A percentile compares a stretch with the other conserved stretches of the same genome.
These are phyloP conservation scores for Stegodyphus mimosarum DNA, from an alignment of 1,140 invertebrate species.

Conservation along the genomic window DNA sequence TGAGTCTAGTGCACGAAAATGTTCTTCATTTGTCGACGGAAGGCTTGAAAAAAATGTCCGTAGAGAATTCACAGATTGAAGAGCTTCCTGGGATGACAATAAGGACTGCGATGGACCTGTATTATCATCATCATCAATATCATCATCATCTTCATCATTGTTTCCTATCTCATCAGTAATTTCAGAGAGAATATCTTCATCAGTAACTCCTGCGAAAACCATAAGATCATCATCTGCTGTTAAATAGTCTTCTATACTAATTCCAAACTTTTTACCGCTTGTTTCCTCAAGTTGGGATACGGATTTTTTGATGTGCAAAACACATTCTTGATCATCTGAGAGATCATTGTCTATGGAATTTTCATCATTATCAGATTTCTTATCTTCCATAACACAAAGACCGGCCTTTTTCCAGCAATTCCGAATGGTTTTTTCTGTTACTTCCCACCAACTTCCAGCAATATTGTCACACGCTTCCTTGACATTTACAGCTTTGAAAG, in stretches of 20 bases:
- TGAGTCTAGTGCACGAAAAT: too few relatives aligned
- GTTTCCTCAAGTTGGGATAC: slow-evolving; percentile 15
- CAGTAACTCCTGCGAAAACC: too few relatives aligned
- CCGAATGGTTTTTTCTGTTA: slow-evolving; percentile 13
- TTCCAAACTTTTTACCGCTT: slow-evolving; percentile 1
- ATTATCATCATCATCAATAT: slow-evolving; percentile 4
- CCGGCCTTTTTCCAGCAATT: slow-evolving; percentile 17
- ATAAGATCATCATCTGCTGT: background rate
- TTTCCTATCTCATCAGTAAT: background rate
- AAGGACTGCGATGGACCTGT: slow-evolving; percentile 5
- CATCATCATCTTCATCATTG: background rate
- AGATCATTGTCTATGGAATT: slow-evolving; percentile 9
- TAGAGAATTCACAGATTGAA: too few relatives aligned
- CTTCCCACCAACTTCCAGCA: slow-evolving; percentile 17
- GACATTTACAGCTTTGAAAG: too few relatives aligned
- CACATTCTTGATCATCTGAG: slow-evolving; percentile 15
- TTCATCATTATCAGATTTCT: slow-evolving; percentile 8
- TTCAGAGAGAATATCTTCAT: too few relatives aligned
- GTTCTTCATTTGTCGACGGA: too few relatives aligned
- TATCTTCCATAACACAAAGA: slow-evolving; percentile 2
- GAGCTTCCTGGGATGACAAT: background rate
- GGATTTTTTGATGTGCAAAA: slow-evolving; percentile 4
- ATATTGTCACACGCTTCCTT: too few relatives aligned
- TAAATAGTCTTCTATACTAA: slow-evolving; percentile 9
- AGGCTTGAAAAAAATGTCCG: too few relatives aligned